Evolutionary conservation across 1,140 invertebrate species (phyloP).

Genomic region (Temnothorax longispinosus): DNA sequence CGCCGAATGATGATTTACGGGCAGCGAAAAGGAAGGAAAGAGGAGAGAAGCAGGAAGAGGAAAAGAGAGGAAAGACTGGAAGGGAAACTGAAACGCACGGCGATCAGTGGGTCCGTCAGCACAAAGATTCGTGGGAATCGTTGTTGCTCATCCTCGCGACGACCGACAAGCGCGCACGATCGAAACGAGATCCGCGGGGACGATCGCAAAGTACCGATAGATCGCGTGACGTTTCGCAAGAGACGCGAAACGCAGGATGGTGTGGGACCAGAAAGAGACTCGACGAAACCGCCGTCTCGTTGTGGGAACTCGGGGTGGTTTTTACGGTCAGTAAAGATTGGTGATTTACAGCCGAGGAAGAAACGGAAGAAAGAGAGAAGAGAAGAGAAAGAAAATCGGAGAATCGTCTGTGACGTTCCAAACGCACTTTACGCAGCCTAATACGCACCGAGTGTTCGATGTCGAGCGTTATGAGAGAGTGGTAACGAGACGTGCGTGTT

Average conservation of each 20-base stretch:
- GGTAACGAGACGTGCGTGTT: slow-evolving; percentile 36
- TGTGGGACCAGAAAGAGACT: background rate
- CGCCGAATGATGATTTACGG: slow-evolving; percentile 74
- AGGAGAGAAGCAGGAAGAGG: background rate
- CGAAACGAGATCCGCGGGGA: slow-evolving; percentile 24
- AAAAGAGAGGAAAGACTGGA: slow-evolving; percentile 1
- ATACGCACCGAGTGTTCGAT: background rate
- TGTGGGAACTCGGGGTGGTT: slow-evolving; percentile 45
- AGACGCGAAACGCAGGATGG: background rate
- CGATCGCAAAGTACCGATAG: slow-evolving; percentile 37
- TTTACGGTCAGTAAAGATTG: slow-evolving; percentile 31
- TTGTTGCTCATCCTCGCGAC: slow-evolving; percentile 30
- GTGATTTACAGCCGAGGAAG: slow-evolving; percentile 34
- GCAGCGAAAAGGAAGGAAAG: slow-evolving; percentile 17
- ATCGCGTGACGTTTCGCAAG: slow-evolving; percentile 50
- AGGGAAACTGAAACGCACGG: slow-evolving; percentile 35
- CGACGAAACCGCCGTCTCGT: slow-evolving; percentile 1
- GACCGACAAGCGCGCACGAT: slow-evolving; percentile 4
- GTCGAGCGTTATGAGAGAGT: background rate
- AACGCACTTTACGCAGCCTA: background rate
- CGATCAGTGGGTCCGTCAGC: background rate
- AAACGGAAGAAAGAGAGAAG: slow-evolving; percentile 9
- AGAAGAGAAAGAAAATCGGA: background rate
- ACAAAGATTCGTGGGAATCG: slow-evolving; percentile 58
- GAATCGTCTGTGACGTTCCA: background rate